Base-by-base conservation (phyloP, 1,140 invertebrate genomes). In the Cotesia vestalis region DNA sequence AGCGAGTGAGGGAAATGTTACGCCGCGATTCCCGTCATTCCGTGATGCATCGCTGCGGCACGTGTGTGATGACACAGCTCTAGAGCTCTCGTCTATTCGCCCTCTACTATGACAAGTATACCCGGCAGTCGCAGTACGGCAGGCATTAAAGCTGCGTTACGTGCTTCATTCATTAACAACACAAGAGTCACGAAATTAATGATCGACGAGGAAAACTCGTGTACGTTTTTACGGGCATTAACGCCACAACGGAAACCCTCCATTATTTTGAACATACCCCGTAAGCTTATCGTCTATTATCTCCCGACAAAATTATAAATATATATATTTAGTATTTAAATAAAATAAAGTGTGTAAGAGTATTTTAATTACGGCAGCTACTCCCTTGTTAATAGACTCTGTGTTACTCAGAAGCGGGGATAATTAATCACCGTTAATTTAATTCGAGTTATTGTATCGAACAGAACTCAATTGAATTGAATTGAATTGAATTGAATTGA, bases 31-130 rank as follows among this genome's bases (percentile, higher is more conserved):
- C 73, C 79, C 80, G 79, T 82, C 80, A 78, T 79, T 79, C 77
- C 68, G 76, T 83, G 81, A 83, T 83, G 78, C 81, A 83, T 83
- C 76, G 79, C 77, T 81, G 80, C 78, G 78, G 77, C 81, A 79
- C 79, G 79, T 80, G 78, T 76, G 73, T 76, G 78, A 81, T 81
- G 80, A 83, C 81, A 77, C 76, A 77, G 78, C 78, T 74, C 76
- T 74, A 64, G 51, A 69, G 73, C 60, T 52, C 66, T 74, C 73
- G 51, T 40, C 69, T 71, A 73, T 72, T 74, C 74, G 73, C 71
- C 27, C 75, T 69, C 62, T 46, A 11, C 40, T 27, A 27, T 27
- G 2, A 46, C 6, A 6, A 46, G 40, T 46, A 46, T 9, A 6
- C 6, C 6, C 40, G 40, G 40, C 40, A 46, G 40, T 46, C 6